Evolutionary conservation across 2,888 invertebrate genomes (phyloP).

Genomic region (Ditula angustiorana): DNA sequence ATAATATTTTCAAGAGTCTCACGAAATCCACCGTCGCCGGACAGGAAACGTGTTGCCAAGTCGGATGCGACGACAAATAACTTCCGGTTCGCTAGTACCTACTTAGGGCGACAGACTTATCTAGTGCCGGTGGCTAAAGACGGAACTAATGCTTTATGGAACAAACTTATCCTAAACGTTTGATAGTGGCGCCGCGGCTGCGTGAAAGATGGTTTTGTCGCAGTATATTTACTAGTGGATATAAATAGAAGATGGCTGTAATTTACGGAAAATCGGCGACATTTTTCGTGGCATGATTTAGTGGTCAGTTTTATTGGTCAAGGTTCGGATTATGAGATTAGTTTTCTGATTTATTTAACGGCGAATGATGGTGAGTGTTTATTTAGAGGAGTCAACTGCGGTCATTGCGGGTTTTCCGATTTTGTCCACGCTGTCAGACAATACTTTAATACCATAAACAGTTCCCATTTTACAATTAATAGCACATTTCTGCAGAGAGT

Average conservation of each 20-base stretch:
- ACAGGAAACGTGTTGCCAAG: slow-evolving; percentile 48
- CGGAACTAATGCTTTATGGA: slow-evolving; percentile 11
- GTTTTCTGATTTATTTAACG: slow-evolving; percentile 2
- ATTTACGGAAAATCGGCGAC: slow-evolving; percentile 19
- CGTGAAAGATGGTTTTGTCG: not conserved
- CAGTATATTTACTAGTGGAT: not conserved
- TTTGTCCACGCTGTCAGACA: too few relatives aligned
- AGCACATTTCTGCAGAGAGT: too few relatives aligned
- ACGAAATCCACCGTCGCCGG: slow-evolving; percentile 44
- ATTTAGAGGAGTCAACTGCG: not conserved
- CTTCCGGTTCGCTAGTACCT: slow-evolving; percentile 46
- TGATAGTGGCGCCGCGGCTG: not conserved
- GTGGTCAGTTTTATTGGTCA: slow-evolving; percentile 19
- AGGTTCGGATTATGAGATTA: slow-evolving; percentile 15
- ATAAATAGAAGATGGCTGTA: slow-evolving; percentile 17
- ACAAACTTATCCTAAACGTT: not conserved
- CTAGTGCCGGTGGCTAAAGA: slow-evolving; percentile 7
- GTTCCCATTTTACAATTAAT: too few relatives aligned
- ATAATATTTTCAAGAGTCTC: slow-evolving; percentile 46
- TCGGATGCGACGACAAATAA: slow-evolving; percentile 52
- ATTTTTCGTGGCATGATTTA: slow-evolving; percentile 24
- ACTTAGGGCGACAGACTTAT: slow-evolving; percentile 17
- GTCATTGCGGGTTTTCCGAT: not conserved
- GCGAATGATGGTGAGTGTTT: not conserved
- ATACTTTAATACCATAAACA: too few relatives aligned